phyloP scores from a whole-genome alignment of 2,888 invertebrate genomes.

The Emmelina monodactyla region DNA sequence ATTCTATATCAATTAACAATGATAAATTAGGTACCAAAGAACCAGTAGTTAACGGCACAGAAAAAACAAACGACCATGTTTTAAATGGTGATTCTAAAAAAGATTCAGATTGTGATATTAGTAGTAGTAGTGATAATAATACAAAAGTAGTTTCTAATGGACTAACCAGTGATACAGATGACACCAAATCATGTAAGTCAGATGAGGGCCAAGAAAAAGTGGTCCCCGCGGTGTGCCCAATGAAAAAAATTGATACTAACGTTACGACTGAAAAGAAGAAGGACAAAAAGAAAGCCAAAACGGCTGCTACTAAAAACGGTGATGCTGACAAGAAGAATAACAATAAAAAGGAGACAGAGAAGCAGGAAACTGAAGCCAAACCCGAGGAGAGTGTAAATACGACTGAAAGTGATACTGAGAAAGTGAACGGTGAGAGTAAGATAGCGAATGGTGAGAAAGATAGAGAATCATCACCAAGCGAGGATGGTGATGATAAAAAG shows the following conservation, averaged over 20 bases:
- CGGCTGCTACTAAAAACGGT: neutral
- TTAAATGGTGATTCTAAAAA: constrained; percentile 51
- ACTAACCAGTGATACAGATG: constrained; percentile 47
- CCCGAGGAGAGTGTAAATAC: constrained; percentile 28
- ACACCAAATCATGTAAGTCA: constrained; percentile 45
- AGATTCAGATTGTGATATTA: constrained; percentile 62
- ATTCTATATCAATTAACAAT: constrained; percentile 32
- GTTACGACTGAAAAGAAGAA: constrained; percentile 39
- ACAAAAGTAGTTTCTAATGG: constrained; percentile 61
- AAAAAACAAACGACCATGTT: constrained; percentile 32
- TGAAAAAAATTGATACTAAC: constrained; percentile 30
- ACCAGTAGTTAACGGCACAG: constrained; percentile 50
- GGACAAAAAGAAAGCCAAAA: constrained; percentile 35
- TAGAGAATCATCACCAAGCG: constrained; percentile 52
- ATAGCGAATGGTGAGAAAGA: constrained; percentile 49
- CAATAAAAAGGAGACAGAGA: constrained; percentile 33
- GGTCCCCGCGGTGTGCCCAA: constrained; percentile 25
- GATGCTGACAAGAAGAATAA: constrained; percentile 27
- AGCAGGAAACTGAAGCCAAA: constrained; percentile 27
- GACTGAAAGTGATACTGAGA: constrained; percentile 26
- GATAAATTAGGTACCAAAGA: constrained; percentile 55
- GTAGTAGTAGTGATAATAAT: constrained; percentile 58
- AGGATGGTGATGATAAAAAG: constrained; percentile 66
- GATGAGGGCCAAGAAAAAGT: constrained; percentile 32
- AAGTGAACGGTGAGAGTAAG: constrained; percentile 36